phyloP scores from a whole-genome alignment of 1,140 invertebrate species.

The Drosophila pandora region DNA sequence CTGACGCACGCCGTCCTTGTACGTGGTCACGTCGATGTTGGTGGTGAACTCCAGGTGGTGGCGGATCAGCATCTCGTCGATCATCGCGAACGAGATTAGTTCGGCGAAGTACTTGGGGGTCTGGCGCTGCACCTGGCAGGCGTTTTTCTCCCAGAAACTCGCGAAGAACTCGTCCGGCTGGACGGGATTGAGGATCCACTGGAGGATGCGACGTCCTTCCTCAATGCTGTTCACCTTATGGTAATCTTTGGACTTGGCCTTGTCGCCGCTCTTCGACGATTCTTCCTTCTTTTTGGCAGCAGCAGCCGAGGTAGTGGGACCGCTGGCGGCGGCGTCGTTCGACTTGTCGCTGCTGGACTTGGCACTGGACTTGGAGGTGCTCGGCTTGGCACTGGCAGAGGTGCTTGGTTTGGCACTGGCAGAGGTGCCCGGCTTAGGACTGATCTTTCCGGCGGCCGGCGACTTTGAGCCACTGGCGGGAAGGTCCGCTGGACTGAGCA shows the following conservation, averaged over 20 bases:
- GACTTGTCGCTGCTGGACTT: background rate
- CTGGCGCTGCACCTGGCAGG: conserved; percentile 89
- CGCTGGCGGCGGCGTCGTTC: background rate
- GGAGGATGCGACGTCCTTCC: conserved; percentile 87
- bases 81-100: conserved; percentile 89
- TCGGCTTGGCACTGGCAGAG: background rate
- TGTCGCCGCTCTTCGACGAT: background rate
- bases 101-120: conserved; percentile 88
- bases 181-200: conserved; percentile 89
- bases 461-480: too few species aligned
- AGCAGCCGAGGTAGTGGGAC: background rate
- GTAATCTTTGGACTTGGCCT: background rate
- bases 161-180: conserved; percentile 87
- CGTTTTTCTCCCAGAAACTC: conserved; percentile 91
- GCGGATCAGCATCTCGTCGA: conserved; percentile 91
- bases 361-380: too few species aligned
- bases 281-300: background rate
- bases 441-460: too few species aligned
- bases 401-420: background rate
- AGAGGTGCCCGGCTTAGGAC: background rate
- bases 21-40: conserved; percentile 96
- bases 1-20: conserved; percentile 90
- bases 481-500: too few species aligned
- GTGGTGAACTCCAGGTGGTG: conserved; percentile 91
- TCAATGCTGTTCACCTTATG: conserved; percentile 84